These are phyloP conservation scores for Lepus americanus DNA, from an alignment of 2,113 vertebrate species.

Conservation along the genomic window DNA sequence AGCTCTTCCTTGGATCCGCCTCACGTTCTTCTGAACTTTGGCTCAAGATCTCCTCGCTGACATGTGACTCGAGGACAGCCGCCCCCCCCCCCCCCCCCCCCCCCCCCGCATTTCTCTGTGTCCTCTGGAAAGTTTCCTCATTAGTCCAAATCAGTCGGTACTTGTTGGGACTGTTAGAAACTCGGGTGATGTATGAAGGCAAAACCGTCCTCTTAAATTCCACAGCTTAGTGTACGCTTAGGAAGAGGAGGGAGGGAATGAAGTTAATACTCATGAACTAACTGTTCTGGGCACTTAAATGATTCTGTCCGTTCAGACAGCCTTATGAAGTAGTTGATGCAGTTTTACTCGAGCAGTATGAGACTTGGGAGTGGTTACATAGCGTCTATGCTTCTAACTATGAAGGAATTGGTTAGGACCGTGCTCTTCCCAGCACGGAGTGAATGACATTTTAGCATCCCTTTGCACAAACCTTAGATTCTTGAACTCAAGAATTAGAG, in stretches of 20 bases:
- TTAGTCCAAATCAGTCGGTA: background rate
- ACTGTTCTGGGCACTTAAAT: background rate
- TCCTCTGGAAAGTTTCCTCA: slow-evolving; percentile 26
- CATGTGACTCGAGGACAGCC: background rate
- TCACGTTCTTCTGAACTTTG: background rate
- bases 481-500: background rate
- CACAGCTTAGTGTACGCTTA: background rate
- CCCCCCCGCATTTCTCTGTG: background rate
- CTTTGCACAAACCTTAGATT: background rate
- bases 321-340: background rate
- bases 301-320: background rate
- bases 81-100: too few relatives aligned
- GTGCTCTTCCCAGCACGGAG: background rate
- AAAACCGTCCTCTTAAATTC: slow-evolving; percentile 21
- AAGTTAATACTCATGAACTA: background rate
- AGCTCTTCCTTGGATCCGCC: background rate
- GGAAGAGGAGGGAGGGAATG: background rate
- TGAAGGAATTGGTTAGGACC: background rate
- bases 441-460: background rate
- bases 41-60: background rate
- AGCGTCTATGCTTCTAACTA: background rate
- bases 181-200: slow-evolving; percentile 22
- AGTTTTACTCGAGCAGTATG: background rate
- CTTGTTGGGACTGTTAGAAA: background rate
- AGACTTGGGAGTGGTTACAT: background rate